Evolutionary conservation across 1,140 invertebrate genomes (phyloP), one percentile per base, ranked within the genome.

Genomic region (Cherax quadricarinatus): DNA sequence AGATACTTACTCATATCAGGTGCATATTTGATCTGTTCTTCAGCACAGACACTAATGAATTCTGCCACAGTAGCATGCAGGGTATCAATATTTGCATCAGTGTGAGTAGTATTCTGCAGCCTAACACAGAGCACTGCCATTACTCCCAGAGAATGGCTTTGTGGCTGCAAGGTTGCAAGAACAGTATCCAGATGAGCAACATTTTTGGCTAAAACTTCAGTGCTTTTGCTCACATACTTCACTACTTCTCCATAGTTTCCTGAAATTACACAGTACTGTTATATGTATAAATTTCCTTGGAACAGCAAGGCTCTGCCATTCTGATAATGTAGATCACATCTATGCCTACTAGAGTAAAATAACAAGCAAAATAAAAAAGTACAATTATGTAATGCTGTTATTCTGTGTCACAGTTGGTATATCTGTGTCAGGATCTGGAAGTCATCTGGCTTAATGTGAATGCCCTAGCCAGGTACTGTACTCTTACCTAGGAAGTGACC

Each of bases 171-270:
- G 30, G 92, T 93, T 60, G 93, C 92, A 57, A 91, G 88, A n/a
- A 94, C 98, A 95, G 97, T 98, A 94, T 98, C 98, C 92, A 99
- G 95, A 95, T 98, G 97, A 91, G 96, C 96, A 93, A 96, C 96
- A 96, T 98, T 98, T 94, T 98, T 97, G 75, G 96, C 95, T n/a
- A 99, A 95, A 1, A 97, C 95, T 79, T 98, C 97, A 80, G 96
- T 96, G 79, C 97, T 97, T 95, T 98, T 98, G 79, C 95, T 96
- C 93, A 99, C 96, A 93, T 97, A 96, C 80, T 98, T 97, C 94
- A 96, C 97, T 70, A 99, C 95, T 93, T 98, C 97, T 53, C 97
- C 96, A 95, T 97, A 98, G 94, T 97, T 98, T 97, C 97, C 97
- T 92, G 91, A 16, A 87, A 92, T 9, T 41, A 41, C 30, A 41